Conservation (phyloP, 2,888 invertebrate genomes). For the Quadriops clusia region DNA sequence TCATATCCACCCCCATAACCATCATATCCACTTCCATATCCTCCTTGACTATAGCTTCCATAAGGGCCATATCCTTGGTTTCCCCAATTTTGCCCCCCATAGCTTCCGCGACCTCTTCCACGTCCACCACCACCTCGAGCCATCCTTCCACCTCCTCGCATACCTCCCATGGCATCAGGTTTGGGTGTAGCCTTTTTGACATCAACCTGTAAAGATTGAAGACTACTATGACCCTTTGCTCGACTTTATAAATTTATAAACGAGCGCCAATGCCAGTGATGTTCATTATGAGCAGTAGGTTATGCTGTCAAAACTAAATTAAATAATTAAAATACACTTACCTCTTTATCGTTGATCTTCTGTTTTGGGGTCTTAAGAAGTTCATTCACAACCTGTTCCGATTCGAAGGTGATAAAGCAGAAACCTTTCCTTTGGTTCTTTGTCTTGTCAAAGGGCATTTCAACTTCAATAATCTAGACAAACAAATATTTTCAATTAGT, state of each 20-base stretch:
- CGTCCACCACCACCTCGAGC: slow-evolving; percentile 54
- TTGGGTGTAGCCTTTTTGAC: slow-evolving; percentile 92
- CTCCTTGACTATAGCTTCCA: slow-evolving; percentile 33
- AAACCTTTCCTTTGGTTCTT: slow-evolving; percentile 95
- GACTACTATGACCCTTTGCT: slow-evolving; percentile 2
- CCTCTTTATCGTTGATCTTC: slow-evolving; percentile 86
- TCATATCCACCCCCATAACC: slow-evolving; percentile 62
- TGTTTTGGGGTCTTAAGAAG: slow-evolving; percentile 86
- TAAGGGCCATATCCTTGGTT: slow-evolving; percentile 53
- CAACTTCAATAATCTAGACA: slow-evolving; percentile 81
- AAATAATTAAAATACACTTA: slow-evolving; percentile 30
- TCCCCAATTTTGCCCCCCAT: slow-evolving; percentile 55
- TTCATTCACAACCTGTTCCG: slow-evolving; percentile 87
- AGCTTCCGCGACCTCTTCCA: slow-evolving; percentile 59
- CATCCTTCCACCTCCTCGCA: slow-evolving; percentile 50
- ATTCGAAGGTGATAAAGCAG: slow-evolving; percentile 96
- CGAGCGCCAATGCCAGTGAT: background rate
- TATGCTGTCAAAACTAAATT: slow-evolving; percentile 3
- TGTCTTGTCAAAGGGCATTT: slow-evolving; percentile 94
- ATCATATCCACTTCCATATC: slow-evolving; percentile 61
- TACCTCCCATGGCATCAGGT: slow-evolving; percentile 53
- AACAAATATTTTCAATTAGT: too few relatives aligned
- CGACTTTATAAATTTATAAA: background rate
- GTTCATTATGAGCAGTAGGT: slow-evolving; percentile 1
- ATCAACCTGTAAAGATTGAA: slow-evolving; percentile 53